A percentile compares a stretch with the other conserved stretches of the same genome.
Conservation (phyloP, 2,113 vertebrate species). For the Xiphophorus maculatus region DNA sequence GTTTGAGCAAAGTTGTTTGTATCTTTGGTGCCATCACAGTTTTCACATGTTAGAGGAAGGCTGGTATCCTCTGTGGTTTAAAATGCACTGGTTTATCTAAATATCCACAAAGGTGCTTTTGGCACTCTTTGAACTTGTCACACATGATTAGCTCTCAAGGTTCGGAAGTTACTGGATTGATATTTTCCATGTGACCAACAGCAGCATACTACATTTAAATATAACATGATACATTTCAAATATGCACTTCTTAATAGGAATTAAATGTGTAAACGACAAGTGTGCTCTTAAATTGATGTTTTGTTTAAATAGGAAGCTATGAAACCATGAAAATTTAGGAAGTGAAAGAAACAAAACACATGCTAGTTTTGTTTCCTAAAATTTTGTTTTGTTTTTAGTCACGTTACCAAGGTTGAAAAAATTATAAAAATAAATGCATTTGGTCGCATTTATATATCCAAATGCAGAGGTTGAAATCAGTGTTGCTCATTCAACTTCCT, state of each 20-base stretch:
- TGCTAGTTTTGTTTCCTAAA: constrained; percentile 47
- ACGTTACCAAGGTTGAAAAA: background rate
- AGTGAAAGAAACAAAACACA: constrained; percentile 31
- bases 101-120: background rate
- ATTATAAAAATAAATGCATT: background rate
- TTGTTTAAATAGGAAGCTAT: background rate
- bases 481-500: background rate
- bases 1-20: background rate
- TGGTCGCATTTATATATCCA: background rate
- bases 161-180: background rate
- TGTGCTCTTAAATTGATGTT: background rate
- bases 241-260: background rate
- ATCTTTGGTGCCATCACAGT: background rate
- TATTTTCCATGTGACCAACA: background rate
- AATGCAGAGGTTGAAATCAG: background rate
- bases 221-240: background rate
- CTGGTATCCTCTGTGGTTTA: constrained; percentile 5
- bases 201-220: background rate
- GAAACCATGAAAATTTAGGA: constrained; percentile 44
- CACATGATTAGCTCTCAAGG: background rate
- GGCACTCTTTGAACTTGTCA: background rate
- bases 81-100: background rate
- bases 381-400: background rate
- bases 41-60: background rate
- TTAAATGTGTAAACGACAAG: background rate